A percentile compares a stretch with the other conserved stretches of the same genome.
phyloP scores from a whole-genome alignment of 2,888 invertebrate species.

The Iphiclides podalirius region DNA sequence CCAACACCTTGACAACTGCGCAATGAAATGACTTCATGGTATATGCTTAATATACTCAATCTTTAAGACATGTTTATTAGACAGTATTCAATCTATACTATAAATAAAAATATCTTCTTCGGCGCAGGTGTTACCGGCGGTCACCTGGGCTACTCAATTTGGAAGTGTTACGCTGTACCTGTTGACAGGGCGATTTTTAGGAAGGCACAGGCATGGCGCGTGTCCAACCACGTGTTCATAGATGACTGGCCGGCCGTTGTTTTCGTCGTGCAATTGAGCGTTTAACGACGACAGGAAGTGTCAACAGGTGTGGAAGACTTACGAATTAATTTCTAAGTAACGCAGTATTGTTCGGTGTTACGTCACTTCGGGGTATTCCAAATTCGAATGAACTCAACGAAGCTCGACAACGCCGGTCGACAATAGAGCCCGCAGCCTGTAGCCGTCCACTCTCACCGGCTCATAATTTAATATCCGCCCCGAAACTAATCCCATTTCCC shows the following conservation, averaged over 20 bases:
- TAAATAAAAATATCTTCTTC: no score
- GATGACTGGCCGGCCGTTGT: constrained; percentile 30
- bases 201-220: constrained; percentile 10
- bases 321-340: constrained; percentile 23
- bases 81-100: no score
- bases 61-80: no score
- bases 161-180: constrained; percentile 14
- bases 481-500: constrained; percentile 71
- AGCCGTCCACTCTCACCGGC: constrained; percentile 55
- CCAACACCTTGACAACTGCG: no score
- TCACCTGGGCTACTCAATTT: constrained; percentile 14
- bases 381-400: no score
- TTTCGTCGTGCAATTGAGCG: constrained; percentile 41
- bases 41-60: no score
- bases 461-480: constrained; percentile 78
- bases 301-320: constrained; percentile 37
- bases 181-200: constrained; percentile 10
- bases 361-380: constrained; percentile 15
- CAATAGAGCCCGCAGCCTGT: constrained; percentile 69
- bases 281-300: constrained; percentile 38
- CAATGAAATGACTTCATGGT: no score
- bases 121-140: no score
- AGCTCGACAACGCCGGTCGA: constrained; percentile 40
- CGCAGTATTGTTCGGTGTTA: no score
- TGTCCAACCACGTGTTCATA: constrained; percentile 13